These are phyloP conservation scores for Phoxinus phoxinus DNA, from an alignment of 2,113 vertebrate species.

Conservation along the genomic window DNA sequence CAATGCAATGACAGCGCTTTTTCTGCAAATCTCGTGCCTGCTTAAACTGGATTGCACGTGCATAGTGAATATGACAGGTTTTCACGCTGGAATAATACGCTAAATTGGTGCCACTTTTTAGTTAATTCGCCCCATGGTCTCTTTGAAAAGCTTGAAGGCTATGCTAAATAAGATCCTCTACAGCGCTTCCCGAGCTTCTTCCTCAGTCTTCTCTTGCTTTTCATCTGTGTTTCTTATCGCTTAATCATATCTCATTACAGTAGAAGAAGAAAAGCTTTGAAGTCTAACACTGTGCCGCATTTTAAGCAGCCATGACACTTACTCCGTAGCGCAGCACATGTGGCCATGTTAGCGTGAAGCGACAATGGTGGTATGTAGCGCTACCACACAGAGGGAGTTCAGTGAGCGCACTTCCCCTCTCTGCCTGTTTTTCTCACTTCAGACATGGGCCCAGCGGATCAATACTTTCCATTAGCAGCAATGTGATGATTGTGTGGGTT, in stretches of 20 bases:
- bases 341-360: background rate
- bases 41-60: background rate
- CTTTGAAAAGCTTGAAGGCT: conserved; percentile 7
- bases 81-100: background rate
- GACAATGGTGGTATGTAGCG: conserved; percentile 40
- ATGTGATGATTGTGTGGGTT: conserved; percentile 64
- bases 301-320: conserved; percentile 8
- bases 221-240: conserved; percentile 17
- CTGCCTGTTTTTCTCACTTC: conserved; percentile 52
- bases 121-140: conserved; percentile 2
- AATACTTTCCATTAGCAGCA: conserved; percentile 77
- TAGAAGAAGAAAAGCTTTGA: conserved; percentile 12
- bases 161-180: background rate
- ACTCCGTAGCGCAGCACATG: background rate
- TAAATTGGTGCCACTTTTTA: conserved; percentile 10
- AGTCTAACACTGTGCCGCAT: background rate
- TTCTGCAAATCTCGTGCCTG: background rate
- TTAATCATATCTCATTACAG: conserved; percentile 25
- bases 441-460: conserved; percentile 72
- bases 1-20: background rate
- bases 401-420: conserved; percentile 39
- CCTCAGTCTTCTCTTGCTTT: background rate
- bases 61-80: background rate
- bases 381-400: conserved; percentile 31
- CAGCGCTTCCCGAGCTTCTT: background rate